Base-by-base conservation (phyloP, 2,797 vertebrate species). In the Eulemur albifrons region DNA sequence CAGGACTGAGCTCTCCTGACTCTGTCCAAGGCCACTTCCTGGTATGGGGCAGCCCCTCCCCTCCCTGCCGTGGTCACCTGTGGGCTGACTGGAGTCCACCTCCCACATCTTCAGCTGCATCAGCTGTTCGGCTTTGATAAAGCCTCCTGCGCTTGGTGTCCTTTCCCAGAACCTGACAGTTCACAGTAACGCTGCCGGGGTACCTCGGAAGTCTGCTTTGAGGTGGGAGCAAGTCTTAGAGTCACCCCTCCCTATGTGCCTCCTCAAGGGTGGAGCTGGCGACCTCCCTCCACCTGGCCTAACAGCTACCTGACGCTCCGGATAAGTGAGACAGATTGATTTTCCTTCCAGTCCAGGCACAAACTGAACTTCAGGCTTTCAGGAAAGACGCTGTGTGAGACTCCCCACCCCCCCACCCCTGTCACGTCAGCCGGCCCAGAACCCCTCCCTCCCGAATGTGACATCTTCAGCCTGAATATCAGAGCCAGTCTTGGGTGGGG, bases 361-460 rank as follows among this genome's bases (percentile, higher is more conserved):
- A 90, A 32, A 20, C 57, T 43, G 67, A 67, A 43, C 67, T 72
- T 90, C 73, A 92, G 59, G 59, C 67, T 86, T 90, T n/a, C 12
- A 82, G 94, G 73, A 43, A 76, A 65, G 59, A 32, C 0, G 0
- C 25, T 11, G 32, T 65, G 85, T 13, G 69, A 88, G 63, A 27
- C 21, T 52, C 4, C 27, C 7, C 2, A 35, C 35, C 35, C 35
- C 35, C 35, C 50, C 5, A 1, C 2, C 17, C 6, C 2, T 0
- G 6, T 43, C 40, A 70, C 0, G 1, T 21, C 52, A 1, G 11
- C n/a, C 9, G 0, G n/a, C n/a, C 25, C 5, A 30, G 7, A 23
- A 35, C 5, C 11, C 35, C 30, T 45, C n/a, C 40, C 50, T 89
- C 35, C 15, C 1, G 12, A 69, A 59, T 32, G 75, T 54, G 40